Evolutionary conservation across 2,113 vertebrate species (phyloP), one percentile per base, ranked within the genome.

Genomic region (Panthera tigris): DNA sequence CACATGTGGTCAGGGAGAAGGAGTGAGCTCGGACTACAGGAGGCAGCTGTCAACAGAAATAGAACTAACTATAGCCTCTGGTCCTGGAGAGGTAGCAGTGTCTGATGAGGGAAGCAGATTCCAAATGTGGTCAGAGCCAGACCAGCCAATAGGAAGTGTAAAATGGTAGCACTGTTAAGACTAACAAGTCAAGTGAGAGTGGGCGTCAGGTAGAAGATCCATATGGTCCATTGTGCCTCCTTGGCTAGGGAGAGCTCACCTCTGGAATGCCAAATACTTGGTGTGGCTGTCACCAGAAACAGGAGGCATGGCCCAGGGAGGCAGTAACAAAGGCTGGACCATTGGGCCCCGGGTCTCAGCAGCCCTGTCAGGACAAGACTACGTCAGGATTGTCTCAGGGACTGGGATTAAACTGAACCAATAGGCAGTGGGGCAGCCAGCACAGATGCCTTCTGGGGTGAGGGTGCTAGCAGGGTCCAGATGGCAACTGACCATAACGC

Each of bases 401-500:
- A 68, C 63, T 45, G 31, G 90, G 29, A 7, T 27, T 21, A 31
- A 69, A 33, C 92, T 81, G 80, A 61, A 93, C 92, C 78, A 89
- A 16, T 18, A 68, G 73, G 50, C 31, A 45, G 41, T 15, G 18
- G 39, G 91, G 41, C 69, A 55, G 89, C 55, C 63, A 31, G 41
- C 86, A 41, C 93, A 89, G 83, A 80, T 13, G 0, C 87, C 65
- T 80, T 85, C 92, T 63, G 79, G 13, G 27, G 71, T 36, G 63
- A 93, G 48, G 7, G 11, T 25, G 19, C 71, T 83, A 95, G 73
- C 82, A 66, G 86, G 48, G 25, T n/a, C 31, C 94, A 94, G 80
- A 65, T 93, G 89, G 93, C 97, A 96, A 92, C 89, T 89, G 88
- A 57, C 91, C 7, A 0, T 73, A 45, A 85, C 57, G 68, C 63